A percentile compares a stretch with the other conserved stretches of the same genome.
phyloP scores from a whole-genome alignment of 2,888 invertebrate genomes.

The Diplolepis rosae region DNA sequence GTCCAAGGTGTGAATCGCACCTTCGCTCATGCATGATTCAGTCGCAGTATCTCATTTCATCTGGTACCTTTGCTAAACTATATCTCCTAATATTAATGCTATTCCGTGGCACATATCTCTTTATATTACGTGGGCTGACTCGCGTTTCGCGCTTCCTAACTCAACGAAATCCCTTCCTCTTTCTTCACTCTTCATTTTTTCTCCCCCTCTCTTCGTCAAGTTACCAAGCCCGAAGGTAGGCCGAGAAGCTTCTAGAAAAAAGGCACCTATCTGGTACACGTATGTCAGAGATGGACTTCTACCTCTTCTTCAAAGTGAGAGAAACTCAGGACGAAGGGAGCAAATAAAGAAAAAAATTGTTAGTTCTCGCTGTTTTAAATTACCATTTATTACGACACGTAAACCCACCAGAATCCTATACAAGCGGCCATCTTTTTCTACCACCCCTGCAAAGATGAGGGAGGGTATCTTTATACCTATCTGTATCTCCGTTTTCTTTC shows the following conservation, averaged over 20 bases:
- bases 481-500: conserved; percentile 31
- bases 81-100: conserved; percentile 74
- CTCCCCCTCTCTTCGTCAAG: conserved; percentile 33
- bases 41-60: conserved; percentile 74
- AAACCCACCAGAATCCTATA: conserved; percentile 65
- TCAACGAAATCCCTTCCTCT: conserved; percentile 44
- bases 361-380: conserved; percentile 74
- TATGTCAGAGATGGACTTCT: conserved; percentile 43
- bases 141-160: conserved; percentile 50
- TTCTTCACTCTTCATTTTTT: conserved; percentile 36
- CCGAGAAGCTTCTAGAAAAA: conserved; percentile 21
- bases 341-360: conserved; percentile 74
- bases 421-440: conserved; percentile 71
- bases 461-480: conserved; percentile 40
- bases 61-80: conserved; percentile 71
- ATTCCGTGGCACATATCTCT: conserved; percentile 73
- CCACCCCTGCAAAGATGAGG: conserved; percentile 46
- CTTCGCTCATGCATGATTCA: conserved; percentile 73
- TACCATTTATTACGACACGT: conserved; percentile 74
- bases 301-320: conserved; percentile 33
- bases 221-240: conserved; percentile 20
- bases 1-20: conserved; percentile 66
- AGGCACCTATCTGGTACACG: conserved; percentile 24
- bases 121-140: conserved; percentile 71
- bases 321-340: conserved; percentile 43